phyloP scores from a whole-genome alignment of 2,113 vertebrate species.

The human region DNA sequence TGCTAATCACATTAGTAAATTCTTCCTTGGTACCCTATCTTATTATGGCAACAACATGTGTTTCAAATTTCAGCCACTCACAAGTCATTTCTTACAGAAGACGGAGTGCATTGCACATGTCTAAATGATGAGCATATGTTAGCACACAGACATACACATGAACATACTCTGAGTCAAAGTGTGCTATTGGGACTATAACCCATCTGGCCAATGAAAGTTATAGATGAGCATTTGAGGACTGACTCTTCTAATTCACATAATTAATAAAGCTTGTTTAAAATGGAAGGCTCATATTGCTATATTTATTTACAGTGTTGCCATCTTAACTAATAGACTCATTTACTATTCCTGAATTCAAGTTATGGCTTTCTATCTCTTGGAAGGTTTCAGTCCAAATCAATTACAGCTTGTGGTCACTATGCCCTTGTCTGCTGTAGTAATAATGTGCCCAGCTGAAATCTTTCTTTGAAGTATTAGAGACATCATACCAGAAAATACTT shows the following conservation, averaged over 20 bases:
- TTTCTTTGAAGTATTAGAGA: constrained; percentile 4
- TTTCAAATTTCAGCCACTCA: constrained; percentile 54
- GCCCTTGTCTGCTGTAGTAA: background rate
- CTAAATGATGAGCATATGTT: constrained; percentile 61
- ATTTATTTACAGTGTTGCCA: constrained; percentile 16
- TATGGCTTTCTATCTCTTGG: constrained; percentile 19
- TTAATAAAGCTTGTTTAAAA: constrained; percentile 64
- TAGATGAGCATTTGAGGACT: constrained; percentile 25
- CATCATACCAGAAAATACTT: background rate
- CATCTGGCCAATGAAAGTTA: constrained; percentile 62
- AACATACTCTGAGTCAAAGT: constrained; percentile 42
- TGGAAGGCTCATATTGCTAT: background rate
- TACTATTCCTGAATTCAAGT: constrained; percentile 13
- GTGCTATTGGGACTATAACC: background rate
- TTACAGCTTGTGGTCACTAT: background rate
- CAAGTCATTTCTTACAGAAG: constrained; percentile 62
- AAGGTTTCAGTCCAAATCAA: constrained; percentile 31
- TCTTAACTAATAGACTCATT: constrained; percentile 30
- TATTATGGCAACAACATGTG: constrained; percentile 66
- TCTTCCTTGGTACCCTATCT: constrained; percentile 55
- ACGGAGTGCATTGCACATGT: constrained; percentile 57
- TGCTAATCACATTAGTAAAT: constrained; percentile 62
- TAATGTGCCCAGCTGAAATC: background rate
- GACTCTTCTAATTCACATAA: constrained; percentile 50
- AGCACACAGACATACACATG: constrained; percentile 32